Evolutionary conservation across 2,888 invertebrate genomes (phyloP).

Genomic region (Aphrophora alni): DNA sequence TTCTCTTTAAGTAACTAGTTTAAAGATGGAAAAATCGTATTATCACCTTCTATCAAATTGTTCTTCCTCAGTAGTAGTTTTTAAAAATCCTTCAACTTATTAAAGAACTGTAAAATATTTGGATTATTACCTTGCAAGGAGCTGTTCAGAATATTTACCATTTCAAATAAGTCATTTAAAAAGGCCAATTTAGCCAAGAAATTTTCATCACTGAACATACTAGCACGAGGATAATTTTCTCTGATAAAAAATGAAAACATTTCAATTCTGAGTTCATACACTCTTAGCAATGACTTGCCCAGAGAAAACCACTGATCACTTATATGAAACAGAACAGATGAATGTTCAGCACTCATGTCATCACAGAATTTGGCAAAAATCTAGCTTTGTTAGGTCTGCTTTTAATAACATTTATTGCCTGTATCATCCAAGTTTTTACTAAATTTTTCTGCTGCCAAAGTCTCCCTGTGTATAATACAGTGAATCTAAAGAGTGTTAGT

Average conservation of each 20-base stretch:
- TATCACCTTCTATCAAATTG: neutral
- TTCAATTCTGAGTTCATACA: neutral
- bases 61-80: neutral
- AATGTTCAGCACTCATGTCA: slow-evolving; percentile 16
- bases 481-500: slow-evolving; percentile 12
- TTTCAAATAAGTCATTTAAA: neutral
- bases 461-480: slow-evolving; percentile 22
- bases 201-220: neutral
- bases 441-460: slow-evolving; percentile 12
- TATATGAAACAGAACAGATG: slow-evolving; percentile 11
- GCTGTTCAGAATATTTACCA: neutral
- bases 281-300: neutral
- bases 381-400: slow-evolving; percentile 4
- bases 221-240: neutral
- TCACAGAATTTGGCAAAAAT: slow-evolving; percentile 11
- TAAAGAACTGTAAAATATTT: neutral
- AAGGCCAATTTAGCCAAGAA: neutral
- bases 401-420: slow-evolving; percentile 16
- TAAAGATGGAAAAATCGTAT: neutral
- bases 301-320: slow-evolving; percentile 1
- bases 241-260: neutral
- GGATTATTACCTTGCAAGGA: neutral
- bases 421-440: slow-evolving; percentile 3
- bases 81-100: neutral
- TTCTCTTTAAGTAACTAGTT: neutral